Evolutionary conservation across 2,888 invertebrate species (phyloP), one percentile per base, ranked within the genome.

Genomic region (Luperina nickerlii): DNA sequence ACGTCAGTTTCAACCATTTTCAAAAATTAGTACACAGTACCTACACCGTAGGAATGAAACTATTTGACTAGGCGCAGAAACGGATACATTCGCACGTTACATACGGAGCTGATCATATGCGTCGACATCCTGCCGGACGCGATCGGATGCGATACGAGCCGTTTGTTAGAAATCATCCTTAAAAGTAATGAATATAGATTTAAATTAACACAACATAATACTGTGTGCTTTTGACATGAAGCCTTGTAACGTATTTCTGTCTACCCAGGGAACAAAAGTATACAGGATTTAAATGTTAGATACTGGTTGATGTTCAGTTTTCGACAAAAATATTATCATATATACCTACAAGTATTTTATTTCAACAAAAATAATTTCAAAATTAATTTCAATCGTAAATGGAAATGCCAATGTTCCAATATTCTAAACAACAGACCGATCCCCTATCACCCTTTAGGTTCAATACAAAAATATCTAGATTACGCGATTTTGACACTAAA

Each of bases 391-490:
- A 57, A 38, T 20, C 57, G 11, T 42, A 15, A 72, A 82, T 84
- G n/a, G 27, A 78, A 72, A 82, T 72, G 32, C 27, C 67, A 57
- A 68, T 84, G 63, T 79, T 67, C 18, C n/a, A 51, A 71, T 84
- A 72, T 15, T 15, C 62, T 68, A 62, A 71, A 81, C 71, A 78
- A 63, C 45, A 18, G 6, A 24, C 18, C 32, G 57, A 72, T 68
- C 68, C 63, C 60, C 13, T 78, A 81, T 81, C 51, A 38, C 38
- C 62, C 71, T 68, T 78, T 83, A 63, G 48, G 70, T 75, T 68
- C 67, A 45, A 84, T 74, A 71, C 74, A 68, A 78, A 84, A 85
- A 85, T 81, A 79, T 67, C 78, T 79, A 76, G 72, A 75, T 66
- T 63, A 66, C 65, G 66, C 78, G 78, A 67, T 71, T 75, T 67